Evolutionary conservation across 1,140 invertebrate genomes (phyloP).

Genomic region (Drosophila tropicalis): DNA sequence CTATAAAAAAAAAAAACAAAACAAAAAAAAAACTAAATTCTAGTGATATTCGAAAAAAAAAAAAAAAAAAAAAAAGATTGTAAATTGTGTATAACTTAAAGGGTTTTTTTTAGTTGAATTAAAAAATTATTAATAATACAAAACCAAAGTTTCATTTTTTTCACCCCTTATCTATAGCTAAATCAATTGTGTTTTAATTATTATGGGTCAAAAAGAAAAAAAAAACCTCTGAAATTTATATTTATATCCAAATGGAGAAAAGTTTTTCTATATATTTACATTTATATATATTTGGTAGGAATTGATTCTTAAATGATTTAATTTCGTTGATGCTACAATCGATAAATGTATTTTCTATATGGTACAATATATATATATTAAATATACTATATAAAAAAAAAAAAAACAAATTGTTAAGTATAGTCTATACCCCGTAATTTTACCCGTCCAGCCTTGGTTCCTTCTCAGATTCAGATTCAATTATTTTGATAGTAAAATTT

Average conservation of each 20-base stretch:
- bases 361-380: background rate
- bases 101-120: constrained; percentile 13
- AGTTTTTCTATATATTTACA: background rate
- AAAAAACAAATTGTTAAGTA: background rate
- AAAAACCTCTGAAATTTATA: no score
- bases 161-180: background rate
- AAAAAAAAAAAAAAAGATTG: background rate
- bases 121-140: constrained; percentile 9
- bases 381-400: background rate
- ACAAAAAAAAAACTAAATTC: constrained; percentile 35
- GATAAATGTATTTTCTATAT: constrained; percentile 8
- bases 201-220: no score
- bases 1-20: constrained; percentile 7
- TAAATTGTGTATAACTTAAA: constrained; percentile 7
- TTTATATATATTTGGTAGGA: constrained; percentile 3
- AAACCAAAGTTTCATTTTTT: background rate
- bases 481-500: background rate
- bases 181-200: background rate
- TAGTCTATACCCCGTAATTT: constrained; percentile 36
- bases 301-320: background rate
- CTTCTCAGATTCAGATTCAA: constrained; percentile 9
- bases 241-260: no score
- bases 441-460: constrained; percentile 31
- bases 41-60: constrained; percentile 53
- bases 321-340: background rate